phyloP scores from a whole-genome alignment of 2,113 vertebrate species.

The Porphyrio hochstetteri region DNA sequence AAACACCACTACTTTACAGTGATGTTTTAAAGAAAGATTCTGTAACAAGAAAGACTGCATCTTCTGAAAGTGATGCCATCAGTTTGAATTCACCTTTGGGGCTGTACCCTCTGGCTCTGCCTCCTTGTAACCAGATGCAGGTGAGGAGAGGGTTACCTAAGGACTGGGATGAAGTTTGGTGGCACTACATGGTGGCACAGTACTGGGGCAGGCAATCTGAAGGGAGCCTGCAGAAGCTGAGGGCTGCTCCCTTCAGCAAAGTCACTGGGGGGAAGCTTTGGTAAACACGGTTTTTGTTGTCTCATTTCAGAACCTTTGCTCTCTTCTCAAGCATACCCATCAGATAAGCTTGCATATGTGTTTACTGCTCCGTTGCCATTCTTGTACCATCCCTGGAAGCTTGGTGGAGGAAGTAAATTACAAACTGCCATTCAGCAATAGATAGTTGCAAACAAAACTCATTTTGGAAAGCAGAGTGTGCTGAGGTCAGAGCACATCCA shows the following conservation, averaged over 20 bases:
- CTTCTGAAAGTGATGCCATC: not conserved
- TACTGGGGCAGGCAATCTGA: not conserved
- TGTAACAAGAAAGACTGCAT: not conserved
- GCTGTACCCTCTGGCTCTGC: not conserved
- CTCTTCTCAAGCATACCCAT: not conserved
- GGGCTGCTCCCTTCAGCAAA: not conserved
- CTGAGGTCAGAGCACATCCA: accelerated
- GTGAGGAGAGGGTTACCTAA: not conserved
- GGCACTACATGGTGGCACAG: accelerated
- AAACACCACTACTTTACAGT: not conserved
- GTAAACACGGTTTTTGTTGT: accelerated
- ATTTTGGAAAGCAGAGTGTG: accelerated
- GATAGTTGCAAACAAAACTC: not conserved
- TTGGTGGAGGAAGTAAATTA: not conserved
- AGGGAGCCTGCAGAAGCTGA: not conserved
- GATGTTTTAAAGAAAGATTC: not conserved
- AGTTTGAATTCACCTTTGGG: not conserved
- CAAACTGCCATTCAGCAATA: not conserved
- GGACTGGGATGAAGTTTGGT: not conserved
- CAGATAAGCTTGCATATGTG: not conserved
- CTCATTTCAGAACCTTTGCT: not conserved
- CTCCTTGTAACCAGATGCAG: not conserved
- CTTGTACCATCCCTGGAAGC: not conserved
- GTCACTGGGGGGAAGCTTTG: accelerated
- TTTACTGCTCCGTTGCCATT: not conserved